A percentile compares a stretch with the other conserved stretches of the same genome.
Evolutionary conservation across 2,888 invertebrate species (phyloP).

Genomic region (Alloscopus bannaensis): DNA sequence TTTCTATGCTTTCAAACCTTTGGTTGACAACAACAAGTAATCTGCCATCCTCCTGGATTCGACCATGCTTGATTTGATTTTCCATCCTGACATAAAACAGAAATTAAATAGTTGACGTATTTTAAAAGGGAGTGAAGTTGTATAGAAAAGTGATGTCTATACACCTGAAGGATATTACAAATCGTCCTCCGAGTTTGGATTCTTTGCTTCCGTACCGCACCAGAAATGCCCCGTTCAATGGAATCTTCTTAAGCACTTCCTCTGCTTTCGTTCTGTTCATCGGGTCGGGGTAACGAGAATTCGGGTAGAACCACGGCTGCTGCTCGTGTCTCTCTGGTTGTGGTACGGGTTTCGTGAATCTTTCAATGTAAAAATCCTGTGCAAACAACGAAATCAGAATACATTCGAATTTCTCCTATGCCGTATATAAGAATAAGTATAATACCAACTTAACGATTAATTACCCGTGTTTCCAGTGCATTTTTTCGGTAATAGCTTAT

Average conservation of each 20-base stretch:
- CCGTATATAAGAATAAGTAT: neutral
- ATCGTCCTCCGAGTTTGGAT: constrained; percentile 74
- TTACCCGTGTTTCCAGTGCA: constrained; percentile 88
- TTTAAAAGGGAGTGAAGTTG: neutral
- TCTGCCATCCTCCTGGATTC: constrained; percentile 93
- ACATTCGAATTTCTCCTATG: neutral
- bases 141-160: neutral
- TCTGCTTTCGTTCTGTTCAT: constrained; percentile 68
- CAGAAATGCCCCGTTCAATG: constrained; percentile 69
- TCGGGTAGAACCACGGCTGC: constrained; percentile 66
- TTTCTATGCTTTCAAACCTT: constrained; percentile 95
- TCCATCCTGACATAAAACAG: constrained; percentile 86
- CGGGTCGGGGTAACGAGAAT: constrained; percentile 49
- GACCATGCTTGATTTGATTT: constrained; percentile 96
- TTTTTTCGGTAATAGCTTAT: constrained; percentile 92
- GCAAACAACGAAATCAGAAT: constrained; percentile 7
- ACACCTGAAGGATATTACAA: constrained; percentile 96
- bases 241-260: constrained; percentile 65
- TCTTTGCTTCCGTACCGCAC: constrained; percentile 65
- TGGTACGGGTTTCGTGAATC: constrained; percentile 91
- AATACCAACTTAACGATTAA: neutral
- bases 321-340: constrained; percentile 91
- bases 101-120: constrained; percentile 61
- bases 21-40: constrained; percentile 92
- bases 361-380: constrained; percentile 87